Evolutionary conservation across 2,113 vertebrate genomes (phyloP), one percentile per base, ranked within the genome.

Genomic region (Hypomesus transpacificus): DNA sequence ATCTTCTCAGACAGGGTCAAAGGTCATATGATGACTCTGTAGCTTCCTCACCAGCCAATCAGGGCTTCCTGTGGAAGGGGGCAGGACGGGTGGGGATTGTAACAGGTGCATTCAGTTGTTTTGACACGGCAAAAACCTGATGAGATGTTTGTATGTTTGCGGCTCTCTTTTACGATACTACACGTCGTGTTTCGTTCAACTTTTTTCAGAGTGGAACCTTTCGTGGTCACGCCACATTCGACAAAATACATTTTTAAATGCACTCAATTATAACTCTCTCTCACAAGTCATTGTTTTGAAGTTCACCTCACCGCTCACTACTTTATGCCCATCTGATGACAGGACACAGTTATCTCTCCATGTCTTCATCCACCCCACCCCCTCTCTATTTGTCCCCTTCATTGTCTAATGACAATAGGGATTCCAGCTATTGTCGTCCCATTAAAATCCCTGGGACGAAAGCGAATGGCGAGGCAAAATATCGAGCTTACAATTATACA

Each of bases 381-480:
- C 71, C 75, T 86, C 86, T 76, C 21, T 65, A 24, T 59, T 1
- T 64, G 21, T 60, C 31, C 46, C 3, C 74, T 81, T 81, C 77
- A 79, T 85, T 84, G 73, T 85, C 71, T 82, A 77, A 86, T 70
- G 46, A 82, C 83, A 80, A 80, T 7, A 3, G 74, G 79, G 68
- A 46, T 72, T 70, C 61, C 61, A 72, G 67, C 63, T 60, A 69
- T 82, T 84, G 77, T 85, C 75, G 78, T 84, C 50, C 66, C 20
- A 58, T 67, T 77, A 63, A 52, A 72, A 78, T 61, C 52, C 59
- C 22, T 31, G 39, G 34, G 69, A 77, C 79, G 79, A 82, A 82
- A 69, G 74, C 68, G 76, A 71, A 66, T 69, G 59, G 54, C 21
- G 61, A 65, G 67, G 75, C 81, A 80, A 26, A 26, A 78, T 78